phyloP scores from a whole-genome alignment of 2,113 vertebrate species.

The Macrotis lagotis region DNA sequence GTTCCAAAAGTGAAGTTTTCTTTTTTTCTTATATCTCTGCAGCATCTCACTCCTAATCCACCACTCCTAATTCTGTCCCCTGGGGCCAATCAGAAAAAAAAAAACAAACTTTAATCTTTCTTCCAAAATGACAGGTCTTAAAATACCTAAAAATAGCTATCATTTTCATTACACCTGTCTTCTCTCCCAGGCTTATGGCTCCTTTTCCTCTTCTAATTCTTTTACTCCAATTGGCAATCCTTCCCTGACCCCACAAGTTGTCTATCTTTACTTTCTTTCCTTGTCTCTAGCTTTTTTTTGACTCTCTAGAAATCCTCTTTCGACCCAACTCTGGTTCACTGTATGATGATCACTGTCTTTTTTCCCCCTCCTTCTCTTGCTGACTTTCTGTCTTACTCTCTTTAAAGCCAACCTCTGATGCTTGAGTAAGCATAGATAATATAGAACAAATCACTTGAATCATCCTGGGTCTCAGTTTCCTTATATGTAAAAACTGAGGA shows the following conservation, averaged over 20 bases:
- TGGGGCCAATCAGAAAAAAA: neutral
- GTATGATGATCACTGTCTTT: no score
- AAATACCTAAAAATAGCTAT: neutral
- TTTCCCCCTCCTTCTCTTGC: no score
- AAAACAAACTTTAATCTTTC: neutral
- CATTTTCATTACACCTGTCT: neutral
- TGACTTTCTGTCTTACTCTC: neutral
- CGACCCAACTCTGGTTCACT: neutral
- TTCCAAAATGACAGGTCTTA: neutral
- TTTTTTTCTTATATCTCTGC: neutral
- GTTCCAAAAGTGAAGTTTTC: slow-evolving; percentile 2
- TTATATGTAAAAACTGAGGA: neutral
- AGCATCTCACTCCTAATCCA: neutral
- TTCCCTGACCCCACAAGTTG: neutral
- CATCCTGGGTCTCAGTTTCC: neutral
- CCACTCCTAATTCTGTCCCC: neutral
- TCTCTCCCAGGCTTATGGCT: neutral
- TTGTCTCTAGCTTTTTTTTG: neutral
- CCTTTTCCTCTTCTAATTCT: neutral
- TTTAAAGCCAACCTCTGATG: neutral
- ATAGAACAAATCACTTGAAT: neutral
- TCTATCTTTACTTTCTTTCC: neutral
- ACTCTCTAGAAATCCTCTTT: neutral
- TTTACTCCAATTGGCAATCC: neutral
- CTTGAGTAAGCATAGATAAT: neutral